Base-by-base conservation (phyloP, 2,113 vertebrate species). In the Nothocercus nigrocapillus region DNA sequence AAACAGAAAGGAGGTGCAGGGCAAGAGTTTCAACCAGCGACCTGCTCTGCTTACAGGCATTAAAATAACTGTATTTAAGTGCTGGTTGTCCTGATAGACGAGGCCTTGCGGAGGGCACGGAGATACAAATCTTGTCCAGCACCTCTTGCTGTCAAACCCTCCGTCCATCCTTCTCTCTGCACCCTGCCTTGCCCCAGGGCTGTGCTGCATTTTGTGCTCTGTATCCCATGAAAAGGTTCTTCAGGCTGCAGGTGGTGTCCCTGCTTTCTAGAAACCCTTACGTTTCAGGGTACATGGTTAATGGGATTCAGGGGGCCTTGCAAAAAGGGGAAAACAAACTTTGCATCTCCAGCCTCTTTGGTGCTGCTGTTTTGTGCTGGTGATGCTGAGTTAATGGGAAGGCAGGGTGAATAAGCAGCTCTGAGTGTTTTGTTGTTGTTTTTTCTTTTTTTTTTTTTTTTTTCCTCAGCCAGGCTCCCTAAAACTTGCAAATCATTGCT, bases 281-380 rank as follows among this genome's bases (percentile, higher is more conserved):
- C 49, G 32, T n/a, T 62, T 3, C 0, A 13, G 9, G 8, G 7
- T 7, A 0, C 5, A 49, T 32, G 59, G 7, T 19, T 7, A 3
- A 15, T 2, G 3, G 47, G 28, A 68, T 28, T 68, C 22, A 18
- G 28, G 56, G 34, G 34, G 24, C 40, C 21, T 56, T 32, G 66
- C 20, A 45, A 8, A 56, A n/a, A 67, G 47, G 25, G 36, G 17
- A 47, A n/a, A 22, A 11, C 56, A 12, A 42, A 34, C 30, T 77
- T 42, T 18, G 1, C 1, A 0, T 24, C 27, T 64, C 32, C 21
- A 5, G 22, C n/a, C 15, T 32, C 59, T 34, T 34, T 5, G 32
- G 1, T 13, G 1, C 30, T 0, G 11, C 68, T 30, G 2, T 56
- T 56, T 28, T 21, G 66, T 13, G 56, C 13, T 20, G 17, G 16